Evolutionary conservation across 2,113 vertebrate genomes (phyloP).

Genomic region (Polypterus senegalus): DNA sequence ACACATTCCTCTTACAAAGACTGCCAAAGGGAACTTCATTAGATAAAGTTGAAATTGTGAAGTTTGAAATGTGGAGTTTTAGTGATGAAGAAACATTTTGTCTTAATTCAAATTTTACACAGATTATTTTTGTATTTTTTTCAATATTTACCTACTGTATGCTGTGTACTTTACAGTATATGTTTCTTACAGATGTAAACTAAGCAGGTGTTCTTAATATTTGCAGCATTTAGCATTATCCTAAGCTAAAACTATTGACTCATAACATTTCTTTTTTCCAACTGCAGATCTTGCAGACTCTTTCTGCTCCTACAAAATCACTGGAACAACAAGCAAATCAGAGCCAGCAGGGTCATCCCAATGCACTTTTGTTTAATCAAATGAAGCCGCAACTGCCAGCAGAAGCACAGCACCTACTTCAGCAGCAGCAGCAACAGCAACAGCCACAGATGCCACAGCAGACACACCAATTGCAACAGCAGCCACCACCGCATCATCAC

Average conservation of each 20-base stretch:
- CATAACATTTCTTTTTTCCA: conserved; percentile 17
- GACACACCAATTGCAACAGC: conserved; percentile 59
- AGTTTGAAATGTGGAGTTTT: too few relatives aligned
- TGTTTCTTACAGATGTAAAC: too few relatives aligned
- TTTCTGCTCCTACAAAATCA: conserved; percentile 73
- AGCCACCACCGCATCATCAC: conserved; percentile 50
- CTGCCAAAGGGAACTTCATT: too few relatives aligned
- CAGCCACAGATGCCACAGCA: conserved; percentile 45
- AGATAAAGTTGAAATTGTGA: too few relatives aligned
- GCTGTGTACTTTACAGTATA: too few relatives aligned
- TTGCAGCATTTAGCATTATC: too few relatives aligned
- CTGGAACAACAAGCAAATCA: conserved; percentile 70
- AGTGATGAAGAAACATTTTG: too few relatives aligned
- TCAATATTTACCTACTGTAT: too few relatives aligned
- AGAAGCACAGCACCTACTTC: conserved; percentile 61
- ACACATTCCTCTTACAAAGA: too few relatives aligned
- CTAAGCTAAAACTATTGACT: background rate
- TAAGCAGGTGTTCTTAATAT: too few relatives aligned
- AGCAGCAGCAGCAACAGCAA: conserved; percentile 42
- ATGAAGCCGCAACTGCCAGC: conserved; percentile 32
- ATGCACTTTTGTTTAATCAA: conserved; percentile 48
- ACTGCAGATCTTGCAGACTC: conserved; percentile 76
- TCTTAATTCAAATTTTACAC: too few relatives aligned
- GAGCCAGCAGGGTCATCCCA: conserved; percentile 57
- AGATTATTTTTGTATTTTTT: too few relatives aligned